These are phyloP conservation scores for Pocillopora grandis DNA, from an alignment of 92 coral and sea anemone species.

Conservation along the genomic window DNA sequence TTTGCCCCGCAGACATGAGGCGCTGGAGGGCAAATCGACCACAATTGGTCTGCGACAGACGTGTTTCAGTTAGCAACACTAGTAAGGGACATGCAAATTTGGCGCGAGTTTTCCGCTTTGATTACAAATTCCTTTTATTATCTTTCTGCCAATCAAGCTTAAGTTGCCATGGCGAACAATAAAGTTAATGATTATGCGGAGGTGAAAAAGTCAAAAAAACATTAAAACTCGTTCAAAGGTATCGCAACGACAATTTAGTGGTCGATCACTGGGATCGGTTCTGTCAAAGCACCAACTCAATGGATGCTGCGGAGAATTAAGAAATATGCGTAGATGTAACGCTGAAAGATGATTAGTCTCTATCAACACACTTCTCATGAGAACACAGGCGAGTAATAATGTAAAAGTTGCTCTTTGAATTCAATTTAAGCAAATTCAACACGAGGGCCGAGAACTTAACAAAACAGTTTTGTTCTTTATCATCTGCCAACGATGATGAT, in stretches of 20 bases:
- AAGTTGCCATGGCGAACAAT: slow-evolving; percentile 43
- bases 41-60: background rate
- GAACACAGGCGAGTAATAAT: slow-evolving; percentile 39
- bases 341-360: slow-evolving; percentile 32
- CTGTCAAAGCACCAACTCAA: background rate
- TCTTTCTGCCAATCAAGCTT: slow-evolving; percentile 44
- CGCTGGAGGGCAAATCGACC: background rate
- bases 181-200: slow-evolving; percentile 30
- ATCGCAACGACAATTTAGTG: slow-evolving; percentile 13
- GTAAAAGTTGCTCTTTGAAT: slow-evolving; percentile 10
- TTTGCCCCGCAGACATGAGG: background rate
- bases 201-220: slow-evolving; percentile 38
- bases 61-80: slow-evolving; percentile 4
- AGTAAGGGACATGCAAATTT: slow-evolving; percentile 29
- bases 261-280: slow-evolving; percentile 15
- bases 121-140: background rate
- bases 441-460: slow-evolving; percentile 31
- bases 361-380: slow-evolving; percentile 38
- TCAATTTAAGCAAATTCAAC: slow-evolving; percentile 14
- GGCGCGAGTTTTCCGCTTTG: slow-evolving; percentile 47
- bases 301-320: background rate
- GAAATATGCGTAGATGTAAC: background rate
- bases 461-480: slow-evolving; percentile 16
- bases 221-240: slow-evolving; percentile 1
- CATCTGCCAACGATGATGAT: slow-evolving; percentile 3